Evolutionary conservation across 2,113 vertebrate species (phyloP), one percentile per base, ranked within the genome.

Genomic region (Apodemus sylvaticus): DNA sequence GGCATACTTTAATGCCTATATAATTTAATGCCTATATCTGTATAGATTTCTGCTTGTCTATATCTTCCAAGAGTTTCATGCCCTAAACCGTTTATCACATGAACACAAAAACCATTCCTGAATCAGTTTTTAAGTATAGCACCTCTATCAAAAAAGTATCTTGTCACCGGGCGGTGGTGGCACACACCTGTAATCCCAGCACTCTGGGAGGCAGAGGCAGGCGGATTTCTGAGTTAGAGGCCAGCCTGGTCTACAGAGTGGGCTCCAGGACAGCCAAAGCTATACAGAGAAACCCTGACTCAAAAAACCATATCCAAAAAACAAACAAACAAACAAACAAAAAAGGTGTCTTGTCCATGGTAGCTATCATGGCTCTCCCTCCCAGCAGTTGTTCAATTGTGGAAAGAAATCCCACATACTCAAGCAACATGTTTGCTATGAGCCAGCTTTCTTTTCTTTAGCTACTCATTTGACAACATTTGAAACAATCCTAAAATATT

Each of bases 371-470:
- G 16, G 64, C 42, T 55, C 68, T 68, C 39, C 9, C 42, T 1
- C 42, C n/a, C 7, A 10, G 22, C 45, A 31, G 36, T 78, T 19
- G 14, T 0, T 0, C 31, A 53, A 34, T 4, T 22, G 17, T 42
- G 29, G 68, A 62, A 34, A 58, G 16, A 79, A 68, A 85, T 7
- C 1, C 58, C 68, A 66, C 62, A 51, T 39, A 10, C 20, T 20
- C 88, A 81, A 74, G 78, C 7, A 29, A 39, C 31, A 9, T 53
- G 16, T 34, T 14, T 2, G n/a, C 31, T 4, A 20, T 19, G 51
- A 79, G 20, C 48, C 71, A 16, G 48, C 31, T 85, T n/a, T 85
- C 78, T 62, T 51, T 94, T 83, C 78, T 74, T 86, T 12, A 79
- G 22, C 19, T 53, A 91, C 73, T 66, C 0, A 5, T 89, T 3